Evolutionary conservation across 1,140 invertebrate genomes (phyloP), one percentile per base, ranked within the genome.

Genomic region (Acromyrmex echinatior): DNA sequence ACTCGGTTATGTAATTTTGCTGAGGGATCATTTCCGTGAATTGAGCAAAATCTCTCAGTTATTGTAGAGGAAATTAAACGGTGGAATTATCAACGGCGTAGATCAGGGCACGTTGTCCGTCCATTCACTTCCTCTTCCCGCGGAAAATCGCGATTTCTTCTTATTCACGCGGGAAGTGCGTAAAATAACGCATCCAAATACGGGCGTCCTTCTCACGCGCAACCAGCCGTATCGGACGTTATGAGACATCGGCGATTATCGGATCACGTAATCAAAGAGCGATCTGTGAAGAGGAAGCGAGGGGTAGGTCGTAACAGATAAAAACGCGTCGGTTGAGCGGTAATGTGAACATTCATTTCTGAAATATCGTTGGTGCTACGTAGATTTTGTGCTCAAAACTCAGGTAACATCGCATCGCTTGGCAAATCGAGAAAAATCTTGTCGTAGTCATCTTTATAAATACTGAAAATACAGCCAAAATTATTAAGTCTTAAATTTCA

Each of bases 171-270:
- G 63, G 16, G 18, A 81, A 88, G 21, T 18, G 58, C 14, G 12
- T 60, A 49, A 45, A 16, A 31, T 45, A 35, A 71, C 3, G 53
- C 74, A 28, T 56, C n/a, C 39, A 45, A 49, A 16, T 12, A 6
- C 21, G 62, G 63, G 62, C 68, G 87, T 86, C 76, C 90, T 91
- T 89, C 85, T 62, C 87, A 87, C 1, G 31, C 25, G 82, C 87
- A 91, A 39, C 49, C 70, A 65, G 9, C 87, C 71, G 53, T 85
- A 21, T 84, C 87, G 58, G 65, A 73, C 78, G 49, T 91, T 88
- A 80, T 66, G 84, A 82, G 62, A 63, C 63, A 63, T 49, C 77
- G 77, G 88, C 81, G 65, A 91, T 91, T 81, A 28, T 74, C 66
- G 86, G 81, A 60, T 45, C 60, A 65, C 58, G 73, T 74, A 71